These are phyloP conservation scores for Nephila pilipes DNA, from an alignment of 1,140 invertebrate genomes.

Conservation along the genomic window DNA sequence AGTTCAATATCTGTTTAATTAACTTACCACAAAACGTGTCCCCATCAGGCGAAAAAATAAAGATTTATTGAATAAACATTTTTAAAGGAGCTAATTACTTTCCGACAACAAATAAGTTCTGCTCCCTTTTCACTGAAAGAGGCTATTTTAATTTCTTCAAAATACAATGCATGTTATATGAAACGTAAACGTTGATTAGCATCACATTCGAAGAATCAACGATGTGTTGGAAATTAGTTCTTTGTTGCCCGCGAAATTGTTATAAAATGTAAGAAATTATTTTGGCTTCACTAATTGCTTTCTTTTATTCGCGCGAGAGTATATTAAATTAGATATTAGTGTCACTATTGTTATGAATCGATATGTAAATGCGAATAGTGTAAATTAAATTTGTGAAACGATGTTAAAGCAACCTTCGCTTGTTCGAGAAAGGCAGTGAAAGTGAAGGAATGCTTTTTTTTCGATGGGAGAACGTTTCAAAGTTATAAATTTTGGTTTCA, in stretches of 20 bases:
- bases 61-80: not conserved
- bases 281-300: not conserved
- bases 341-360: too few species aligned
- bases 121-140: not conserved
- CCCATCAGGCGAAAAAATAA: not conserved
- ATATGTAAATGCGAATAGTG: too few species aligned
- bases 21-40: not conserved
- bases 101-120: not conserved
- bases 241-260: not conserved
- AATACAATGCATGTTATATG: not conserved
- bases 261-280: not conserved
- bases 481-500: too few species aligned
- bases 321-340: too few species aligned
- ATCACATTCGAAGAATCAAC: not conserved
- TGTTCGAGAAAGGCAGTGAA: too few species aligned
- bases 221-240: slow-evolving; percentile 13
- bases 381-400: too few species aligned
- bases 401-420: too few species aligned
- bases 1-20: slow-evolving; percentile 9
- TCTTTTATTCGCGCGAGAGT: not conserved
- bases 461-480: too few species aligned
- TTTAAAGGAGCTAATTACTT: slow-evolving; percentile 27
- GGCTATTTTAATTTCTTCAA: not conserved
- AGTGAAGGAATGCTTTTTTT: too few species aligned
- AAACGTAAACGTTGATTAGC: slow-evolving; percentile 1